A percentile compares a stretch with the other conserved stretches of the same genome.
These are phyloP conservation scores for Trilocha varians DNA, from an alignment of 2,888 invertebrate species.

Conservation along the genomic window DNA sequence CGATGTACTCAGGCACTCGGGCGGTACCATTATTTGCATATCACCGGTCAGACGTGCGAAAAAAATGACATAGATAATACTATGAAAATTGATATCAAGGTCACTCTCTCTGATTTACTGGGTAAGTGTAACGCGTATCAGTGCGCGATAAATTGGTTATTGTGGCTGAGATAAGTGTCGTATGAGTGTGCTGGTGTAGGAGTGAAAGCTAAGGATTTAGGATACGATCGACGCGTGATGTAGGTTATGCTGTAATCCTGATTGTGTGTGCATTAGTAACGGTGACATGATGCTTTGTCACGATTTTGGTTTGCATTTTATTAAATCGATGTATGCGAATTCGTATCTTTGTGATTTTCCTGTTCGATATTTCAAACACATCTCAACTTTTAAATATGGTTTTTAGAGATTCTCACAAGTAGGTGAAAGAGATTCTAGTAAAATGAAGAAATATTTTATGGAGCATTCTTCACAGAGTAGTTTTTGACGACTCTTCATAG, in stretches of 20 bases:
- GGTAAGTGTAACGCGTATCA: slow-evolving; percentile 69
- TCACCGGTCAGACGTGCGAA: slow-evolving; percentile 46
- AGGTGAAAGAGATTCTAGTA: too few species aligned
- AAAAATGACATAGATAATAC: slow-evolving; percentile 61
- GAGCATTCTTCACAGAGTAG: too few species aligned
- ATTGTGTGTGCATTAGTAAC: too few species aligned
- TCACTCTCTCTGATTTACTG: slow-evolving; percentile 62
- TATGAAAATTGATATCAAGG: slow-evolving; percentile 65
- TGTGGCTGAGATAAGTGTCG: slow-evolving; percentile 64
- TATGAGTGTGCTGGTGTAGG: slow-evolving; percentile 64
- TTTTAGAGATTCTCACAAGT: too few species aligned
- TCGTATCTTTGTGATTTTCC: too few species aligned
- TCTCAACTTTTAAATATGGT: too few species aligned
- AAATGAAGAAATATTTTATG: too few species aligned
- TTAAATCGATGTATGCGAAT: too few species aligned
- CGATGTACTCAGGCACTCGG: slow-evolving; percentile 67
- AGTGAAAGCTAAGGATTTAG: slow-evolving; percentile 64
- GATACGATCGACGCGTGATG: slow-evolving; percentile 26
- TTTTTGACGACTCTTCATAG: too few species aligned
- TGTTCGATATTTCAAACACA: too few species aligned
- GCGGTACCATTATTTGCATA: slow-evolving; percentile 68
- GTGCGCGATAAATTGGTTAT: slow-evolving; percentile 67
- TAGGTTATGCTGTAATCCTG: slow-evolving; percentile 4
- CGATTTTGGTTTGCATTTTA: too few species aligned
- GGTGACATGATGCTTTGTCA: too few species aligned